Percentiles rank a stretch among this genome's conserved stretches.
Conservation (phyloP, 2,113 vertebrate species). For the Sinosuthora webbiana region DNA sequence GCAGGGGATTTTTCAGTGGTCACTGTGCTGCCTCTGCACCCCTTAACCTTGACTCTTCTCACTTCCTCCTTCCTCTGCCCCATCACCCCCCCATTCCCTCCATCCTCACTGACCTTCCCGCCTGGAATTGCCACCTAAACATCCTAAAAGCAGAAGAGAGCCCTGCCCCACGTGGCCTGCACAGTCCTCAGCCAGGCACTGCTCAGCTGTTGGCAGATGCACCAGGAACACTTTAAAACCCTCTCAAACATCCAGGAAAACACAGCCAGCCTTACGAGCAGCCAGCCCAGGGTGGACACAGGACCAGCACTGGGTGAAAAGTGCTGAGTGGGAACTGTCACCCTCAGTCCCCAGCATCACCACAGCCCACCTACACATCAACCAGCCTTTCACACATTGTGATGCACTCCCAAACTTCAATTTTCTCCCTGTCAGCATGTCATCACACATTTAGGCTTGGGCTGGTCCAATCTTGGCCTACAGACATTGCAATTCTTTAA, state of each 20-base stretch:
- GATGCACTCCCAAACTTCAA: background rate
- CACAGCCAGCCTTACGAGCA: background rate
- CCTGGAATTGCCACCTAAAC: background rate
- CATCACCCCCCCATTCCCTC: background rate
- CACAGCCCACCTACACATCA: background rate
- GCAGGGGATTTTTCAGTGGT: background rate
- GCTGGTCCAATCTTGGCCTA: background rate
- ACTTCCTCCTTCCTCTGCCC: background rate
- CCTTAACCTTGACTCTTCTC: background rate
- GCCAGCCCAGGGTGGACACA: background rate
- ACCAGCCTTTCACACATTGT: background rate
- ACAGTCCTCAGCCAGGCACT: background rate
- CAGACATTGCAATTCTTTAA: background rate
- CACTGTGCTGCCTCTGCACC: background rate
- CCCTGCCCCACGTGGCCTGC: background rate
- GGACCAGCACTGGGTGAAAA: background rate
- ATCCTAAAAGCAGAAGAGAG: background rate
- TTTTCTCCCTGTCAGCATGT: background rate
- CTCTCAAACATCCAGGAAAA: background rate
- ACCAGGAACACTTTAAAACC: background rate
- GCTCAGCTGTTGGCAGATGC: background rate
- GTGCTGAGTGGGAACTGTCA: background rate
- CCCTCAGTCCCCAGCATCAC: background rate
- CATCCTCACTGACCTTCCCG: background rate
- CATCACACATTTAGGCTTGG: background rate